A percentile compares a stretch with the other conserved stretches of the same genome.
These are phyloP conservation scores for Myxocyprinus asiaticus DNA, from an alignment of 2,113 vertebrate genomes.

Conservation along the genomic window DNA sequence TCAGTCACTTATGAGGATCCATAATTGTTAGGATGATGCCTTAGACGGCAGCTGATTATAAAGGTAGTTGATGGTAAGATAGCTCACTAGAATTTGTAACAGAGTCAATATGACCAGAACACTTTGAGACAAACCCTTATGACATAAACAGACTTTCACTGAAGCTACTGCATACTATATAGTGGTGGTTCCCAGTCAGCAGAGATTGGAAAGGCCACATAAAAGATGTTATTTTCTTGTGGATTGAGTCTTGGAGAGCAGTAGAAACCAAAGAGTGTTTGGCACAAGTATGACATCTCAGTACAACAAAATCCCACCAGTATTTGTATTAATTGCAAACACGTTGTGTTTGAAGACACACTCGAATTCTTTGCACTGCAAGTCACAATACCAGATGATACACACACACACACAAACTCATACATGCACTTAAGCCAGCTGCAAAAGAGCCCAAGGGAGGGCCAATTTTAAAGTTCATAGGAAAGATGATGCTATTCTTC, in stretches of 20 bases:
- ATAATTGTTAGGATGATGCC: not conserved
- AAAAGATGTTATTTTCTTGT: constrained; percentile 55
- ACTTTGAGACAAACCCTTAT: constrained; percentile 27
- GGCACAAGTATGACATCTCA: constrained; percentile 42
- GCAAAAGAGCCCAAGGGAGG: constrained; percentile 33
- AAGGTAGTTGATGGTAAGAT: not conserved
- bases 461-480: constrained; percentile 33
- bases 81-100: not conserved
- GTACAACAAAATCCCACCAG: constrained; percentile 49
- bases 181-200: constrained; percentile 31
- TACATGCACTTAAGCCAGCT: constrained; percentile 25
- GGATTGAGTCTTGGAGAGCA: constrained; percentile 45
- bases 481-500: constrained; percentile 18
- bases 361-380: not conserved
- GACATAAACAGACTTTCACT: not conserved
- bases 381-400: constrained; percentile 24
- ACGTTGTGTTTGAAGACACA: constrained; percentile 47
- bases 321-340: constrained; percentile 50
- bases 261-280: constrained; percentile 41
- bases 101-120: not conserved
- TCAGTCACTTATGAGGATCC: not conserved
- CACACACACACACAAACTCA: not conserved
- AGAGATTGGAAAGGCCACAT: constrained; percentile 48
- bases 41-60: not conserved
- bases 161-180: constrained; percentile 18